Conservation (phyloP, 2,113 vertebrate genomes). For the Otus sunia region DNA sequence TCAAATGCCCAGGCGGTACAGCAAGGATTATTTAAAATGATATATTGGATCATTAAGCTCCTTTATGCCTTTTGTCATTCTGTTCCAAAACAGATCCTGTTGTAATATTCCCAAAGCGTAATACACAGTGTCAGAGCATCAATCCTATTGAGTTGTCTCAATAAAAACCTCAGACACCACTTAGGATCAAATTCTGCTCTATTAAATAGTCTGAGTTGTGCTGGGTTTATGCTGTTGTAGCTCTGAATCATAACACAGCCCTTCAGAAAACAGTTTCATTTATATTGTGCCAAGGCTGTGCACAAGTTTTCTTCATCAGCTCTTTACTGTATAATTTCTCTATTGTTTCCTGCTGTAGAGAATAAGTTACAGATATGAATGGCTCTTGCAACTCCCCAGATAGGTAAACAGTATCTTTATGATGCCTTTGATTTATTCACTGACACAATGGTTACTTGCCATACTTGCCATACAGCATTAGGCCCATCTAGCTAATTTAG, state of each 20-base stretch:
- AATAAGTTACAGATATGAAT: accelerated
- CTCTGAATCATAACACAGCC: background rate
- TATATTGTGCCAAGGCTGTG: background rate
- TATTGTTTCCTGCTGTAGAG: background rate
- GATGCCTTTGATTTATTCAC: background rate
- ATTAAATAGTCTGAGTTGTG: background rate
- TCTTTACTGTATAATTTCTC: background rate
- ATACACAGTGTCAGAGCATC: background rate
- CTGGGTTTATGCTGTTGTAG: background rate
- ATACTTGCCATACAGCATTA: background rate
- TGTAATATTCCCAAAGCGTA: background rate
- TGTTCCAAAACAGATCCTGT: background rate
- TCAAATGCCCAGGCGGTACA: background rate
- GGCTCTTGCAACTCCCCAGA: background rate
- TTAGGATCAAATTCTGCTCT: background rate
- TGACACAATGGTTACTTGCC: background rate
- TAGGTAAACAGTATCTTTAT: background rate
- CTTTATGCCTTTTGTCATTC: background rate
- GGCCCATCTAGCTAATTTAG: background rate
- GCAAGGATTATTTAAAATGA: background rate
- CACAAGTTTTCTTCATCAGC: background rate
- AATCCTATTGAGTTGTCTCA: background rate
- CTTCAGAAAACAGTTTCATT: background rate
- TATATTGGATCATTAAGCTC: background rate
- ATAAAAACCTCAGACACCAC: background rate